Evolutionary conservation across 2,113 vertebrate genomes (phyloP), one percentile per base, ranked within the genome.

Genomic region (Chaenogobius annularis): DNA sequence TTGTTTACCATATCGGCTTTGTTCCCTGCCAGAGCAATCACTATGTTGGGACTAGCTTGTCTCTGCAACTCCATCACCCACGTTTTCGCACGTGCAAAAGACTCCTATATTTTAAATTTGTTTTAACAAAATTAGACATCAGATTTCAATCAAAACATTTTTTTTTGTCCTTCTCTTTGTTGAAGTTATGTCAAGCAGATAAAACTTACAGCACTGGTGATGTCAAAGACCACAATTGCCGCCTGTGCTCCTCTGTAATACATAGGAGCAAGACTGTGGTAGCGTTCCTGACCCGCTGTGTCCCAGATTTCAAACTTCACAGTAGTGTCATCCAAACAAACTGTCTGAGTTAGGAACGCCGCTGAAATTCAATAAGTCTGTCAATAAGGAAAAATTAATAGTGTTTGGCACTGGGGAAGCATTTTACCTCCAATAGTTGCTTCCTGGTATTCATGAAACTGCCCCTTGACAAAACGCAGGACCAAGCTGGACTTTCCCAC

Each of bases 221-320:
- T 98, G 92, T 99, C 96, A 31, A 97, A 99, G 85, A 98, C 96
- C 68, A 99, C 96, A 4, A 99, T 97, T 90, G 97, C 97, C 0
- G 97, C 97, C 86, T 98, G 96, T 0, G 97, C 96, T 0, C 96
- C 96, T 70, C 97, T 92, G 83, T 98, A 98, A 84, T 98, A 98
- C 96, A 98, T 98, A 0, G 97, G 97, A 1, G 97, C 96, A 91
- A 98, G 91, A 87, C 97, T 98, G 94, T 98, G 96, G 89, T 98
- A 98, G 40, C 96, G 94, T 89, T 98, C 97, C 70, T 98, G 96
- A 17, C 97, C 97, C 0, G 97, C 97, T 0, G 97, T 99, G 85
- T 98, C 96, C 97, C 97, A 98, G 81, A 98, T 98, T 83, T 98
- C 97, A 90, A 98, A 98, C 93, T 98, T 98, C 83, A 99, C 96